Evolutionary conservation across 2,888 invertebrate species (phyloP).

Genomic region (Boloria selene): DNA sequence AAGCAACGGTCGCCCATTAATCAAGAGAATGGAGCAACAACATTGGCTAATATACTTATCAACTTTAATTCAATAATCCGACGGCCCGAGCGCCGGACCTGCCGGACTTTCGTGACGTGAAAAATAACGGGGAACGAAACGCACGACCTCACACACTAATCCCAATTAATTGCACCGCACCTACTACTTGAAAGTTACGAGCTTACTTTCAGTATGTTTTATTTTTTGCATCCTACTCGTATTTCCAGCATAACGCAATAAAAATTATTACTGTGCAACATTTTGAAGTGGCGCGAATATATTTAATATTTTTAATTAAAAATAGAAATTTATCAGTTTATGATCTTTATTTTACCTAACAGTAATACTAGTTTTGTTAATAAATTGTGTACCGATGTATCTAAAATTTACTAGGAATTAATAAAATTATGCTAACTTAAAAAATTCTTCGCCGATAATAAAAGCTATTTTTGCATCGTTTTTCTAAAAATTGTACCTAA

Average conservation of each 20-base stretch:
- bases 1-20: slow-evolving; percentile 75
- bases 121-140: slow-evolving; percentile 72
- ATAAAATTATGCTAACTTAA: too few relatives aligned
- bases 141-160: slow-evolving; percentile 71
- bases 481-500: too few relatives aligned
- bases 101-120: slow-evolving; percentile 68
- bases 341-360: too few relatives aligned
- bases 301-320: slow-evolving; percentile 4
- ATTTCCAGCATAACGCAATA: slow-evolving; percentile 30
- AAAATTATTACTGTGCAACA: slow-evolving; percentile 27
- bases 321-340: slow-evolving; percentile 1
- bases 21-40: slow-evolving; percentile 78
- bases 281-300: slow-evolving; percentile 17
- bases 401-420: too few relatives aligned
- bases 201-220: slow-evolving; percentile 40
- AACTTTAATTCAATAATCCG: slow-evolving; percentile 80
- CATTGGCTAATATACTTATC: slow-evolving; percentile 80
- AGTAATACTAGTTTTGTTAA: too few relatives aligned
- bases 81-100: slow-evolving; percentile 61
- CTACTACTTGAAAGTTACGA: slow-evolving; percentile 48
- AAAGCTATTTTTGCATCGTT: too few relatives aligned
- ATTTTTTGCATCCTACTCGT: slow-evolving; percentile 31
- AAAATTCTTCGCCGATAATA: too few relatives aligned
- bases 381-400: too few relatives aligned
- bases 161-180: slow-evolving; percentile 68